Conservation (phyloP, 2,113 vertebrate genomes). For the Tenrec ecaudatus region DNA sequence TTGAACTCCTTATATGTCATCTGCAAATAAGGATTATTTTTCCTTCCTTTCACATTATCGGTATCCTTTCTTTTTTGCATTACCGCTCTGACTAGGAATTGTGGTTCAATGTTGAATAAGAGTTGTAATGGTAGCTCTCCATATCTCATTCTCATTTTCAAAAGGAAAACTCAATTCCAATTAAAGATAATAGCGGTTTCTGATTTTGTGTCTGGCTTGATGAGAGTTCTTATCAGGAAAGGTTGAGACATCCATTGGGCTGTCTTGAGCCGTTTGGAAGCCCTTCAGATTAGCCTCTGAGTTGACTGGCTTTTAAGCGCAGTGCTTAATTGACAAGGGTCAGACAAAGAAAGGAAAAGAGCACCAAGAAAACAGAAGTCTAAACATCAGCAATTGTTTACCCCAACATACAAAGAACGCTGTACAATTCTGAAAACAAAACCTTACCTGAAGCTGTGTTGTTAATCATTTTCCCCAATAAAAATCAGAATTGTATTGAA, state of each 20-base stretch:
- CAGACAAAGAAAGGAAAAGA: constrained; percentile 16
- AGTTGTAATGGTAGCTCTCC: background rate
- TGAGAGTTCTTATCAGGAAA: background rate
- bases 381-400: background rate
- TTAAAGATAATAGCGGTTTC: background rate
- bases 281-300: too few relatives aligned
- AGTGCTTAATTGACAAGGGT: background rate
- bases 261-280: background rate
- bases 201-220: too few relatives aligned
- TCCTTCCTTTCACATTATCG: background rate
- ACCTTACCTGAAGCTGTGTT: background rate
- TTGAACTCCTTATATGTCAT: background rate
- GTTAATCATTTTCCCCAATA: background rate
- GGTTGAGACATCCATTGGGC: background rate
- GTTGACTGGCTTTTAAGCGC: too few relatives aligned
- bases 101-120: background rate
- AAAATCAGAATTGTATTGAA: background rate
- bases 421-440: too few relatives aligned
- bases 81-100: background rate
- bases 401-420: too few relatives aligned
- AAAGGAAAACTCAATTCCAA: background rate
- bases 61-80: too few relatives aligned
- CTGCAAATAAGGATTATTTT: background rate
- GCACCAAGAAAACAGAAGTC: background rate
- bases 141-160: background rate